A percentile compares a stretch with the other conserved stretches of the same genome.
Conservation (phyloP, 2,797 vertebrate genomes). For the Hylomyscus alleni region DNA sequence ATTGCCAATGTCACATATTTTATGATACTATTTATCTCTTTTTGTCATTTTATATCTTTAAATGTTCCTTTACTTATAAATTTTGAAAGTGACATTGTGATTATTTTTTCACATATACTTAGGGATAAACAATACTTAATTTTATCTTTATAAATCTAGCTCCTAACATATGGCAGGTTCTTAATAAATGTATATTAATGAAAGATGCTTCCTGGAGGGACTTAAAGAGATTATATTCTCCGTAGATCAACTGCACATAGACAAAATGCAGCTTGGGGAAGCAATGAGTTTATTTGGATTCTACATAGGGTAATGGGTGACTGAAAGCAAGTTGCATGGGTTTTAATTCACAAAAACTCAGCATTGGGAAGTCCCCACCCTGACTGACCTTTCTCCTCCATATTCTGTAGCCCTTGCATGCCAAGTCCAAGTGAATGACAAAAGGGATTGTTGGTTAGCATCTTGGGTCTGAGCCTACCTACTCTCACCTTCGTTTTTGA, state of each 20-base stretch:
- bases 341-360: background rate
- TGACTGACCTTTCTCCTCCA: background rate
- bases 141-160: background rate
- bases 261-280: background rate
- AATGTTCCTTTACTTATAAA: slow-evolving; percentile 10
- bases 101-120: slow-evolving; percentile 7
- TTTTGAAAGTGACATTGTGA: background rate
- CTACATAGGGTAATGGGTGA: no score
- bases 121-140: slow-evolving; percentile 21
- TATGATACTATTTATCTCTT: background rate
- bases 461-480: background rate
- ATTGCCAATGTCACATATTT: background rate
- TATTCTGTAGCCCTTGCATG: background rate
- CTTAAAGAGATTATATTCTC: background rate
- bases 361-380: background rate
- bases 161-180: background rate
- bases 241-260: background rate
- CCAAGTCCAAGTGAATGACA: background rate
- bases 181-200: slow-evolving; percentile 39
- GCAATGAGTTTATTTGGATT: background rate
- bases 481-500: background rate
- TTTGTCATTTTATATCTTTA: slow-evolving; percentile 18
- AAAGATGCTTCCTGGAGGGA: background rate
- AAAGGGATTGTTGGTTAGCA: background rate
- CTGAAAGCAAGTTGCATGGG: background rate